Evolutionary conservation across 2,797 vertebrate species (phyloP).

Genomic region (Liparis tanakae): DNA sequence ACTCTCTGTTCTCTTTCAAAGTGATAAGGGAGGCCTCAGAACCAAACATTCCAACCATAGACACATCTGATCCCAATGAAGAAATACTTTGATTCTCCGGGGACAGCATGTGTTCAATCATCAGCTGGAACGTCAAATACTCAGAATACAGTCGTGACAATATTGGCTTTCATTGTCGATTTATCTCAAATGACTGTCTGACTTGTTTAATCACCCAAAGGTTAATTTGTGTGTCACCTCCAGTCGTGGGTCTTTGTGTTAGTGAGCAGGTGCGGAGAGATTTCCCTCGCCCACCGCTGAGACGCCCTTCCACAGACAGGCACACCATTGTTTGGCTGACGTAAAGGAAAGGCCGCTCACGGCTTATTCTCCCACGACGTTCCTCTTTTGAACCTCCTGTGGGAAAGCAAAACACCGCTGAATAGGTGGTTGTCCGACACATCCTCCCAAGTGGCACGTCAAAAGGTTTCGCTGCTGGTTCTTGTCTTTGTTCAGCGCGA

Average conservation of each 20-base stretch:
- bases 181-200: conserved; percentile 43
- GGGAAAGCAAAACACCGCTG: conserved; percentile 64
- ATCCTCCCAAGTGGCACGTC: conserved; percentile 73
- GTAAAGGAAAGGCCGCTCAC: conserved; percentile 74
- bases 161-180: conserved; percentile 28
- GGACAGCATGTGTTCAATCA: conserved; percentile 56
- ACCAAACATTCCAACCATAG: conserved; percentile 41
- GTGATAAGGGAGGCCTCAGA: conserved; percentile 40
- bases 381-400: conserved; percentile 71
- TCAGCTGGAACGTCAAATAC: conserved; percentile 42
- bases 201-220: conserved; percentile 51
- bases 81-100: conserved; percentile 43
- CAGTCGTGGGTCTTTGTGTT: conserved; percentile 57
- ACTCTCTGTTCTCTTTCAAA: conserved; percentile 44
- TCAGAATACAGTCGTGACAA: conserved; percentile 52
- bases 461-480: conserved; percentile 43
- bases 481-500: conserved; percentile 61
- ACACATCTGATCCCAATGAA: conserved; percentile 64
- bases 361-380: conserved; percentile 61
- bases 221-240: conserved; percentile 60
- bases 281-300: conserved; percentile 68
- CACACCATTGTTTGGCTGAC: conserved; percentile 71
- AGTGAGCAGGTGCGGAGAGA: conserved; percentile 65
- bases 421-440: conserved; percentile 73
- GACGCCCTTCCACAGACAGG: conserved; percentile 67